Conservation (phyloP, 1,140 invertebrate genomes). For the Diachasmimorpha longicaudata region DNA sequence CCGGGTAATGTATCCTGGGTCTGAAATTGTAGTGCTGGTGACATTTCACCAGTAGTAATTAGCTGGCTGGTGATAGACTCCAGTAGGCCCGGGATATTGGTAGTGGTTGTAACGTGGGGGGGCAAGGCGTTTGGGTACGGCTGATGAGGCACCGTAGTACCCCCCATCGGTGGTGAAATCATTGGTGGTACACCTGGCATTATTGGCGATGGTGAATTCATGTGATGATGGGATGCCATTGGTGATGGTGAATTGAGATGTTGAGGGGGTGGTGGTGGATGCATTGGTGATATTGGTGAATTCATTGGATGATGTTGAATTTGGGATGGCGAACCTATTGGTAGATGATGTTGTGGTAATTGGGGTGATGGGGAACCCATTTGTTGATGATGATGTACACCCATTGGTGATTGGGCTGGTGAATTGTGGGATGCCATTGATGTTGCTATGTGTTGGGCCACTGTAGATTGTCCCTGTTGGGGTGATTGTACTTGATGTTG, state of each 20-base stretch:
- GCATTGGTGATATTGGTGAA: constrained; percentile 55
- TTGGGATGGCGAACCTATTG: constrained; percentile 42
- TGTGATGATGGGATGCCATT: constrained; percentile 51
- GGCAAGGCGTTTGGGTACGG: constrained; percentile 81
- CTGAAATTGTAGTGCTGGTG: constrained; percentile 34
- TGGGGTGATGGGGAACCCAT: constrained; percentile 45
- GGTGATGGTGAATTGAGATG: constrained; percentile 54
- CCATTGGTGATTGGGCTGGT: constrained; percentile 40
- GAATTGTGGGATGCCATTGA: constrained; percentile 42
- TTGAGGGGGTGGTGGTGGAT: constrained; percentile 39
- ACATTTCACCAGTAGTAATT: constrained; percentile 70
- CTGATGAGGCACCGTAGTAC: constrained; percentile 68
- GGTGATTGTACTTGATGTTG: constrained; percentile 25
- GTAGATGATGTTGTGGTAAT: constrained; percentile 39
- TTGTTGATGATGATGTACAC: constrained; percentile 38
- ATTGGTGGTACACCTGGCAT: constrained; percentile 62
- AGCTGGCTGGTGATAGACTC: constrained; percentile 71
- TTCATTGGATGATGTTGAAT: constrained; percentile 50
- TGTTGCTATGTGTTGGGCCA: constrained; percentile 38
- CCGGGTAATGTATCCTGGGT: constrained; percentile 61
- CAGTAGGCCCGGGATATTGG: constrained; percentile 55
- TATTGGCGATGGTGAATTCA: constrained; percentile 52
- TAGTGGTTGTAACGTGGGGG: constrained; percentile 80
- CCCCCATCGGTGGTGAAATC: constrained; percentile 67
- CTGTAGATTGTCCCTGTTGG: constrained; percentile 30